Base-by-base conservation (phyloP, 1,140 invertebrate species). In the Pinna nobilis region DNA sequence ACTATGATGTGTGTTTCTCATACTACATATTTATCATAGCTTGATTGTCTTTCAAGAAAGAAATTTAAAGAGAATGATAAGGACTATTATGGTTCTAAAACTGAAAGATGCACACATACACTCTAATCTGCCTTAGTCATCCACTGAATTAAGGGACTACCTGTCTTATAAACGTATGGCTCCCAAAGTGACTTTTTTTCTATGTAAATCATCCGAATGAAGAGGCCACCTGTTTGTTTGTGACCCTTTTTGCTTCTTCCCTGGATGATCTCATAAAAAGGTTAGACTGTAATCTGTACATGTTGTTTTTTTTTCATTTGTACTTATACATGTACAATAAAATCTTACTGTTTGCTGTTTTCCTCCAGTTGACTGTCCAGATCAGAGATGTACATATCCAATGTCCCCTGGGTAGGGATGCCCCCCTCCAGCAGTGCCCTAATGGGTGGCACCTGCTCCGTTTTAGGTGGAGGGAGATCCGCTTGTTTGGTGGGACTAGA, bases 281-380 rank as follows among this genome's bases (percentile, higher is more conserved):
- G 44, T 7, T 18, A 49, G 25, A 30, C 25, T 25, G 41, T 0
- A 50, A 39, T 50, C 9, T 23, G 11, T 1, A 57, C 30, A 39
- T 0, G 15, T 1, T 37, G 9, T 5, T 15, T 50, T 32, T 18
- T 1, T 9, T 28, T n/a, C 18, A 4, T 23, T 59, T 2, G 1
- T 20, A 51, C 9, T 65, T 11, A 77, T 2, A 64, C 4, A 25
- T 30, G 2, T 28, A 35, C n/a, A 53, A n/a, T 69, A n/a, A n/a
- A n/a, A n/a, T n/a, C 75, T 79, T 76, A 84, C 83, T 82, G 68
- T 67, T 75, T 79, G 30, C 71, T 60, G 59, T 83, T 84, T 37
- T 82, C 77, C 15, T 83, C 81, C 15, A 83, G 68, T 41, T 78
- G 72, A 44, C 57, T 35, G 35, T 84, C 83, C 5, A 84, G 65